Evolutionary conservation across 2,797 vertebrate genomes (phyloP).

Genomic region (Microcaecilia unicolor): DNA sequence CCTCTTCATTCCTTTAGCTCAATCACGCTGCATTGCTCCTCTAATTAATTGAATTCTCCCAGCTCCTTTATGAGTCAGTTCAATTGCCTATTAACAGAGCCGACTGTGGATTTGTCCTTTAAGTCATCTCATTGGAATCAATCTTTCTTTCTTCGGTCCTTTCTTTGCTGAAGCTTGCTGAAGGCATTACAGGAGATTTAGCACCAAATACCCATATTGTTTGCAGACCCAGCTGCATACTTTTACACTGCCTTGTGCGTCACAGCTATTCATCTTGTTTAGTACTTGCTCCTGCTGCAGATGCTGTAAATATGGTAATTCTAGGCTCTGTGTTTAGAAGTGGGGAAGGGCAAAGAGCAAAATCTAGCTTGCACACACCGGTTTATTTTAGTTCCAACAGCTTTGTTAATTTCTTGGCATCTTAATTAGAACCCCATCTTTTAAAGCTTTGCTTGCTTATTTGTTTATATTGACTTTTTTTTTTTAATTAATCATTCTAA

Average conservation of each 20-base stretch:
- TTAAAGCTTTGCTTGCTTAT: too few relatives aligned
- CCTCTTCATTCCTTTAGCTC: conserved; percentile 28
- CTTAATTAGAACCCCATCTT: too few relatives aligned
- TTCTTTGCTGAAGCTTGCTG: conserved; percentile 39
- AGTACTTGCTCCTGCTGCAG: conserved; percentile 50
- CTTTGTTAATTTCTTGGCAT: too few relatives aligned
- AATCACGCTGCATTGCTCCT: conserved; percentile 18
- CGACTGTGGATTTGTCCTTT: conserved; percentile 37
- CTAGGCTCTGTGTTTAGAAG: conserved; percentile 59
- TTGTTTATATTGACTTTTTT: too few relatives aligned
- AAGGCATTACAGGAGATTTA: conserved; percentile 45
- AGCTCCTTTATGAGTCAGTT: conserved; percentile 47
- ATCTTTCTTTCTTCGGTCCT: conserved; percentile 24
- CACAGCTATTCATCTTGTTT: conserved; percentile 59
- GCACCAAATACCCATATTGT: conserved; percentile 41
- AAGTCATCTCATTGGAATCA: conserved; percentile 47
- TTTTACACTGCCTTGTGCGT: conserved; percentile 43
- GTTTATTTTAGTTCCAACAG: conserved; percentile 16
- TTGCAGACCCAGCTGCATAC: conserved; percentile 42
- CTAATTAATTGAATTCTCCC: conserved; percentile 54
- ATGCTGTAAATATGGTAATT: conserved; percentile 62
- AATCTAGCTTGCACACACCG: conserved; percentile 28
- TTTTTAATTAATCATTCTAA: too few relatives aligned
- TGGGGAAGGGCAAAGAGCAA: conserved; percentile 19
- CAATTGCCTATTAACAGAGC: conserved; percentile 46